Evolutionary conservation across 2,888 invertebrate genomes (phyloP).

Genomic region (Temnothorax ravouxi): DNA sequence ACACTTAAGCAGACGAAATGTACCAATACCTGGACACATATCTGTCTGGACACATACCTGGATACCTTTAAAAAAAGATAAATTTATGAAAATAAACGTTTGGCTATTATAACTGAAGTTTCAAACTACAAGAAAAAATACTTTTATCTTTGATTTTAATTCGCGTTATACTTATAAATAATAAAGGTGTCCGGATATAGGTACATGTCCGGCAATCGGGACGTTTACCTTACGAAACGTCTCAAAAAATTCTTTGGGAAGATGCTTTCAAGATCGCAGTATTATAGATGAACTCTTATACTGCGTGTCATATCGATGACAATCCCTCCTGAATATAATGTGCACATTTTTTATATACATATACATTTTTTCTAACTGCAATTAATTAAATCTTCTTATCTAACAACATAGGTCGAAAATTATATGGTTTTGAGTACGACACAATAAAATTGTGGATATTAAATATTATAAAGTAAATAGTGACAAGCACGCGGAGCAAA

Average conservation of each 20-base stretch:
- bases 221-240: slow-evolving; percentile 65
- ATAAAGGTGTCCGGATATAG: too few species aligned
- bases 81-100: too few species aligned
- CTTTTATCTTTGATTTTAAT: too few species aligned
- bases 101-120: too few species aligned
- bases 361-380: neutral
- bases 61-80: too few species aligned
- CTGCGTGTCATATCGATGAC: slow-evolving; percentile 14
- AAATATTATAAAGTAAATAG: slow-evolving; percentile 26
- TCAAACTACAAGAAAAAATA: too few species aligned
- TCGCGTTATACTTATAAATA: too few species aligned
- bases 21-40: too few species aligned
- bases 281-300: slow-evolving; percentile 31
- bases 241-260: slow-evolving; percentile 62
- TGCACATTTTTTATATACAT: neutral
- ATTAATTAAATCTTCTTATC: slow-evolving; percentile 19
- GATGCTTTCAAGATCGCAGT: slow-evolving; percentile 57
- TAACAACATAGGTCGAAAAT: neutral
- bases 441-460: slow-evolving; percentile 8
- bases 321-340: neutral
- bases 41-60: too few species aligned
- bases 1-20: too few species aligned
- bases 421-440: neutral
- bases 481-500: slow-evolving; percentile 12
- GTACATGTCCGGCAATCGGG: too few species aligned